Evolutionary conservation across 1,140 invertebrate species (phyloP).

Genomic region (Lepidurus apus): DNA sequence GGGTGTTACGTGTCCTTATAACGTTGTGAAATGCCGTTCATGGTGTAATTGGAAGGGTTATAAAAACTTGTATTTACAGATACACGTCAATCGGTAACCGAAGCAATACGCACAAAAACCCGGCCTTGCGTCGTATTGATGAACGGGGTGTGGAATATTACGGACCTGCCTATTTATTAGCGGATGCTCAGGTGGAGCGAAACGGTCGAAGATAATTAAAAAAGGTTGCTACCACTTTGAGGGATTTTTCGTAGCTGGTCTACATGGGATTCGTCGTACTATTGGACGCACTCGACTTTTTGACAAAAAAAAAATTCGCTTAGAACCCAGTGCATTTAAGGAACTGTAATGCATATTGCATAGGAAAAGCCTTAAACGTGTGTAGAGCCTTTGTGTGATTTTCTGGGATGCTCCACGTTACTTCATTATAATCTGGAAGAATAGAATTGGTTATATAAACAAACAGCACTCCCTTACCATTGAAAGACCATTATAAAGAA

Average conservation of each 20-base stretch:
- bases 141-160: constrained; percentile 53
- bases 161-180: constrained; percentile 71
- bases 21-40: background rate
- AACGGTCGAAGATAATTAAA: constrained; percentile 54
- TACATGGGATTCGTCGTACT: background rate
- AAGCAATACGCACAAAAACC: constrained; percentile 73
- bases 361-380: background rate
- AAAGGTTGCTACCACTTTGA: background rate
- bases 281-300: background rate
- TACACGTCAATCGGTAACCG: constrained; percentile 81
- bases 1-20: background rate
- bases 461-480: no score
- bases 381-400: no score
- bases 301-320: background rate
- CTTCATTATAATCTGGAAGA: no score
- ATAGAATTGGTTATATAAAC: no score
- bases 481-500: no score
- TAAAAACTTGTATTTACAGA: constrained; percentile 44
- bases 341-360: constrained; percentile 11
- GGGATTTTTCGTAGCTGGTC: background rate
- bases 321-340: background rate
- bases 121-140: constrained; percentile 54
- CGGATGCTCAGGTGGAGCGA: constrained; percentile 62
- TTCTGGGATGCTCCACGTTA: no score
- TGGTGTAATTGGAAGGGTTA: background rate